These are phyloP conservation scores for Amblyornis subalaris DNA, from an alignment of 2,113 vertebrate species.

Conservation along the genomic window DNA sequence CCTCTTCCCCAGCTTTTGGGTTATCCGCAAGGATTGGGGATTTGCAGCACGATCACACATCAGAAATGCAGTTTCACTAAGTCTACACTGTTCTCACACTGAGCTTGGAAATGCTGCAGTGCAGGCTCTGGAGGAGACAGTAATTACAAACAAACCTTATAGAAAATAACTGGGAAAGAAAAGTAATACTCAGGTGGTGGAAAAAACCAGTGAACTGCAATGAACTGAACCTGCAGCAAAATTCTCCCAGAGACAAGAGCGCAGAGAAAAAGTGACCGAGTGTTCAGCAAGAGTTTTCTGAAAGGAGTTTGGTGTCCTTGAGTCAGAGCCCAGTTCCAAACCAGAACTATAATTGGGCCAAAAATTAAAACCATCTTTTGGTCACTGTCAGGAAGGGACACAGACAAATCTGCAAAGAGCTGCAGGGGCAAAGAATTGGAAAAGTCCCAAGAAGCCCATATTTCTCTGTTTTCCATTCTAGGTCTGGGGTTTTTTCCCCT, in stretches of 20 bases:
- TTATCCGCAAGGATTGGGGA: not conserved
- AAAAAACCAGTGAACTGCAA: not conserved
- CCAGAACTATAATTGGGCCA: not conserved
- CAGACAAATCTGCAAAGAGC: not conserved
- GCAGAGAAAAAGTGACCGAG: not conserved
- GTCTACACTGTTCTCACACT: not conserved
- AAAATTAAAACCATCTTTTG: not conserved
- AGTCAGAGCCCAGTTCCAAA: not conserved
- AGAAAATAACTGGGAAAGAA: not conserved
- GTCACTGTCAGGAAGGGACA: not conserved
- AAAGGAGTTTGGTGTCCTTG: not conserved
- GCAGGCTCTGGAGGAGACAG: not conserved
- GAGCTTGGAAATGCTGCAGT: conserved; percentile 47
- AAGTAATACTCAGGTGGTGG: not conserved
- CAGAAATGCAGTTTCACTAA: not conserved
- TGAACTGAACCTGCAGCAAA: not conserved
- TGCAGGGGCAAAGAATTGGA: not conserved
- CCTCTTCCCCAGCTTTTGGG: not conserved
- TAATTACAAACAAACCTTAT: not conserved
- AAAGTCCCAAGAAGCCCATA: not conserved
- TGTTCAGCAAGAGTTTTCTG: not conserved
- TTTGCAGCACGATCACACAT: not conserved
- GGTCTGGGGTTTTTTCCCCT: not conserved
- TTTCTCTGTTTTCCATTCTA: not conserved
- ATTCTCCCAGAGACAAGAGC: not conserved